Percentiles rank a stretch among this genome's conserved stretches.
Evolutionary conservation across 2,888 invertebrate genomes (phyloP).

Genomic region (Epinotia brunnichana): DNA sequence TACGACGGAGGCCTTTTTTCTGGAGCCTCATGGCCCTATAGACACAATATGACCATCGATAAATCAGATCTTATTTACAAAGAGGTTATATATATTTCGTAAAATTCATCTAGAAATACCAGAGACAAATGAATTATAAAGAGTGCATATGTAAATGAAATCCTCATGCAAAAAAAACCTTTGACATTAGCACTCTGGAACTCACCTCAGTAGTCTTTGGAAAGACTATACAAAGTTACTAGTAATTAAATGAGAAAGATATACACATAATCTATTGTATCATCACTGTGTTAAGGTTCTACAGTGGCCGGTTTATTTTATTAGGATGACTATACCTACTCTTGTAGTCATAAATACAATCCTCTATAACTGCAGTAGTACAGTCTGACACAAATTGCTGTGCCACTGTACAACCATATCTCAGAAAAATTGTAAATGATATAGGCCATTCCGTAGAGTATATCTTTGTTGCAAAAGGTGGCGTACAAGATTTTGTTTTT

Average conservation of each 20-base stretch:
- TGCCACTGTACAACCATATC: neutral
- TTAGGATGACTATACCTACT: neutral
- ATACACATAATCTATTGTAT: constrained; percentile 13
- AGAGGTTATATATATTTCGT: neutral
- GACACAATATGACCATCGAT: neutral
- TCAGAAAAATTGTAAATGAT: constrained; percentile 5
- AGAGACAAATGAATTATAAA: constrained; percentile 3
- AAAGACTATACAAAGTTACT: neutral
- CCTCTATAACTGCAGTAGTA: neutral
- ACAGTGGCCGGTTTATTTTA: neutral
- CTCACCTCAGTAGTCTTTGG: neutral
- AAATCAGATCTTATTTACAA: constrained; percentile 34
- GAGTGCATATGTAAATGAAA: neutral
- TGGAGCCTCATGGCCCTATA: constrained; percentile 27
- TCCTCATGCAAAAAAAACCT: neutral
- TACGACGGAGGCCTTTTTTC: constrained; percentile 32
- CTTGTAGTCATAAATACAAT: neutral
- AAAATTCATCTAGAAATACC: neutral
- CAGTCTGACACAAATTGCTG: neutral
- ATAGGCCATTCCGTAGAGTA: too few species aligned
- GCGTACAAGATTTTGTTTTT: too few species aligned
- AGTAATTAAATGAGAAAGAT: neutral
- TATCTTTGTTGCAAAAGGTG: too few species aligned
- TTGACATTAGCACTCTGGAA: neutral
- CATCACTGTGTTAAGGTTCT: neutral